Conservation (phyloP, 2,797 vertebrate species). For the Sebastes variabilis region DNA sequence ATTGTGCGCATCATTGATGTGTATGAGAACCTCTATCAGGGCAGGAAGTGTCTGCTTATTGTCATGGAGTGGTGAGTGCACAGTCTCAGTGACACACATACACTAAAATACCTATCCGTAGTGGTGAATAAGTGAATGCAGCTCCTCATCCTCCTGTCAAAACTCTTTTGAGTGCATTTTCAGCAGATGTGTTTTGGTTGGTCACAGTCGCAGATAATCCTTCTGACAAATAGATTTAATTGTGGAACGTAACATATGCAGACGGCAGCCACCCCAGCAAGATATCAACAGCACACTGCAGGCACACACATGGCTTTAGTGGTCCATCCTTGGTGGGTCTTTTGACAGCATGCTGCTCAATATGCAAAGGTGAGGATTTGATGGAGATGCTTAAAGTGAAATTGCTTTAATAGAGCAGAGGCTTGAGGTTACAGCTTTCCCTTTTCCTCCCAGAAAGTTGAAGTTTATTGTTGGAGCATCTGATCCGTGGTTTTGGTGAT, state of each 20-base stretch:
- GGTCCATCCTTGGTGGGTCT: neutral
- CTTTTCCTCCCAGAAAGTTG: neutral
- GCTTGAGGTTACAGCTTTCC: neutral
- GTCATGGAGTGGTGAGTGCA: slow-evolving; percentile 96
- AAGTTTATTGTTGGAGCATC: neutral
- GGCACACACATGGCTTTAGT: neutral
- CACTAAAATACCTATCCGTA: neutral
- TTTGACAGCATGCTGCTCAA: neutral
- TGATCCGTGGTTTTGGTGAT: neutral
- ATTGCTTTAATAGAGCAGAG: neutral
- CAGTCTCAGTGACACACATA: neutral
- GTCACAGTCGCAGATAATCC: neutral
- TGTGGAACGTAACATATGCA: neutral
- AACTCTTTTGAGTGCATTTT: neutral
- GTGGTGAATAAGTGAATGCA: neutral
- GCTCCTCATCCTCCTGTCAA: neutral
- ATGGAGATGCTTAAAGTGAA: neutral
- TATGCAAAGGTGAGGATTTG: neutral
- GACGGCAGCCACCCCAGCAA: neutral
- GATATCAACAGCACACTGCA: neutral
- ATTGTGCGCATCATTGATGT: slow-evolving; percentile 97
- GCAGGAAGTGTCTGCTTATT: slow-evolving; percentile 94
- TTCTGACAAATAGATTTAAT: neutral
- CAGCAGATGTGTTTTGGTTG: neutral
- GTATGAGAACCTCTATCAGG: slow-evolving; percentile 96